Conservation (phyloP, 2,797 vertebrate species). For the Mormyrus proboscirostris region DNA sequence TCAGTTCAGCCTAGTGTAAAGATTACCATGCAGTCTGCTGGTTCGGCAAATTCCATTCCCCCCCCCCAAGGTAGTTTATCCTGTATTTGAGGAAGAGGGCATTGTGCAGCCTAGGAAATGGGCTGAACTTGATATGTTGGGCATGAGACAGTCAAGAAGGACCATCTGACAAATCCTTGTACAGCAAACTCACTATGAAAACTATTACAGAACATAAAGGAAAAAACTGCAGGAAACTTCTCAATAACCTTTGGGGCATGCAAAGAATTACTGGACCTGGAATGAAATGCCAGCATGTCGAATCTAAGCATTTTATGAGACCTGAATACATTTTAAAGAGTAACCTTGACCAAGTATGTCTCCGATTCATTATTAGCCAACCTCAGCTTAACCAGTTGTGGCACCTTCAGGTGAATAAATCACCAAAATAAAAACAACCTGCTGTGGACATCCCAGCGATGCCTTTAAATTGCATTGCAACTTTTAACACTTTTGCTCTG, state of each 20-base stretch:
- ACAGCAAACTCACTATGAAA: background rate
- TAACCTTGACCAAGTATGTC: background rate
- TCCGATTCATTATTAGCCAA: background rate
- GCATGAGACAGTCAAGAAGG: background rate
- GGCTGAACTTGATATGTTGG: background rate
- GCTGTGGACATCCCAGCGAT: background rate
- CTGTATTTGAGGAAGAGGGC: background rate
- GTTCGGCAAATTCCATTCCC: background rate
- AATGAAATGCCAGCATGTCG: background rate
- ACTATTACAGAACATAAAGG: background rate
- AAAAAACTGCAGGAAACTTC: background rate
- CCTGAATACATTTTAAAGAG: background rate
- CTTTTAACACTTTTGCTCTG: background rate
- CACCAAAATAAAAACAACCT: slow-evolving; percentile 4
- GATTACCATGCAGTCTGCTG: background rate
- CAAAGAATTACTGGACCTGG: background rate
- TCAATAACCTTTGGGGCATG: background rate
- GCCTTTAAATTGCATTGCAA: background rate
- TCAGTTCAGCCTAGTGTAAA: background rate
- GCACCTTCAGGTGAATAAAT: background rate
- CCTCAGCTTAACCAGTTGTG: background rate
- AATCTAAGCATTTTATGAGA: background rate
- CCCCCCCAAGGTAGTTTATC: background rate
- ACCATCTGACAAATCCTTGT: background rate
- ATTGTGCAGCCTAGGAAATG: background rate